phyloP scores from a whole-genome alignment of 2,888 invertebrate species.

The Drosophila paramelanica region DNA sequence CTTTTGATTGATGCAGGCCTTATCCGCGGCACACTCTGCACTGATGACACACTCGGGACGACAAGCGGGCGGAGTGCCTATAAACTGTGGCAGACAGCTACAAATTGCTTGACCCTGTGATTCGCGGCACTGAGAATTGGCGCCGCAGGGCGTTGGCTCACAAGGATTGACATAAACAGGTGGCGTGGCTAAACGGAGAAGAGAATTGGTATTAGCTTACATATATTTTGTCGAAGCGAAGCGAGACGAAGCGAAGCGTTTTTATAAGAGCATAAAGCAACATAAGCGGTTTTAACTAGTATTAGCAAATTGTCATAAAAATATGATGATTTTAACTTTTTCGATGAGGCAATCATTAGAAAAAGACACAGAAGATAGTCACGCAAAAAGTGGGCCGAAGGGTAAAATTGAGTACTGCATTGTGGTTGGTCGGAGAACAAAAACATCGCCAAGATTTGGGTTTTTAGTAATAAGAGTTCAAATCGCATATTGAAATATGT shows the following conservation, averaged over 20 bases:
- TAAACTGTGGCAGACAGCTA: constrained; percentile 89
- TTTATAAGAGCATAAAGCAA: constrained; percentile 39
- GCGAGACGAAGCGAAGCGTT: constrained; percentile 36
- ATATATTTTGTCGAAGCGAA: constrained; percentile 15
- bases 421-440: constrained; percentile 17
- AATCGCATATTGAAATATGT: too few relatives aligned
- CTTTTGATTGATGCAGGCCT: constrained; percentile 91
- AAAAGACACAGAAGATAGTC: background rate
- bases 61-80: constrained; percentile 92
- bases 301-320: constrained; percentile 47
- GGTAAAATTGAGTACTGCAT: constrained; percentile 28
- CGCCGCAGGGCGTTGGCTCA: constrained; percentile 91
- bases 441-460: background rate
- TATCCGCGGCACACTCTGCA: constrained; percentile 90
- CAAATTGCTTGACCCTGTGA: constrained; percentile 89
- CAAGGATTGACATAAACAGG: constrained; percentile 86
- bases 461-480: too few relatives aligned
- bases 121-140: constrained; percentile 91
- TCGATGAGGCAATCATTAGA: constrained; percentile 1
- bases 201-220: constrained; percentile 23
- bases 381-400: background rate
- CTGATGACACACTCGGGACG: constrained; percentile 93
- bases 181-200: constrained; percentile 58
- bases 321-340: constrained; percentile 4
- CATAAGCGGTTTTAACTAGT: constrained; percentile 28